Conservation (phyloP, 2,113 vertebrate species). For the Loxodonta africana region DNA sequence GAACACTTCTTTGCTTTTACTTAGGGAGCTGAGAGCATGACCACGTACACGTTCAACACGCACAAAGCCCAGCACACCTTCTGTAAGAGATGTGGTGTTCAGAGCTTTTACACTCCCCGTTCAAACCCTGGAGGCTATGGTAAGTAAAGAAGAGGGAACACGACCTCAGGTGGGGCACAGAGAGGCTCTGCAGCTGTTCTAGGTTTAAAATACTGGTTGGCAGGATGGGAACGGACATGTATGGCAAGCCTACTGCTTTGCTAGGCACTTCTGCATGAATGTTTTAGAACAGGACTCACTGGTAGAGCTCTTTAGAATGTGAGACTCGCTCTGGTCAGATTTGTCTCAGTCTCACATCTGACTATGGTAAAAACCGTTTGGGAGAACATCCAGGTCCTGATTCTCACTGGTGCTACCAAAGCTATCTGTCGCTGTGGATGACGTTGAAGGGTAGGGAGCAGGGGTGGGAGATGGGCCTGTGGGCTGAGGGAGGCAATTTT, state of each 20-base stretch:
- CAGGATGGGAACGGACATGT: background rate
- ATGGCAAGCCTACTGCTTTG: background rate
- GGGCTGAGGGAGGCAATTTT: background rate
- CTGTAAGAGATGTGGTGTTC: slow-evolving; percentile 97
- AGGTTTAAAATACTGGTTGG: background rate
- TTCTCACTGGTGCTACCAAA: background rate
- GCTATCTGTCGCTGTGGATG: background rate
- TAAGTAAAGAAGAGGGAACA: slow-evolving; percentile 81
- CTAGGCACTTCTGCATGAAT: fast-evolving
- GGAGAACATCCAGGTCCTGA: background rate
- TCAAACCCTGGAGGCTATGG: slow-evolving; percentile 97
- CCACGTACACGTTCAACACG: slow-evolving; percentile 97
- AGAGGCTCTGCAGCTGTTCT: background rate
- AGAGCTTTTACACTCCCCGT: slow-evolving; percentile 97
- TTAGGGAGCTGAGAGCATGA: slow-evolving; percentile 94
- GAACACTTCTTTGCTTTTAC: slow-evolving; percentile 58
- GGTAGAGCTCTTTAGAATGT: background rate
- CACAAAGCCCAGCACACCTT: slow-evolving; percentile 95
- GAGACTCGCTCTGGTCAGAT: background rate
- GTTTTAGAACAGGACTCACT: background rate
- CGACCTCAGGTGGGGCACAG: background rate
- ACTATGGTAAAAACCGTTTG: background rate
- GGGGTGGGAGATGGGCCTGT: background rate
- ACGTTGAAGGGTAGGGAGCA: background rate
- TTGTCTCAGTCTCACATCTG: background rate